Evolutionary conservation across 2,888 invertebrate genomes (phyloP), one percentile per base, ranked within the genome.

Genomic region (Dyspetes luteomarginatus): DNA sequence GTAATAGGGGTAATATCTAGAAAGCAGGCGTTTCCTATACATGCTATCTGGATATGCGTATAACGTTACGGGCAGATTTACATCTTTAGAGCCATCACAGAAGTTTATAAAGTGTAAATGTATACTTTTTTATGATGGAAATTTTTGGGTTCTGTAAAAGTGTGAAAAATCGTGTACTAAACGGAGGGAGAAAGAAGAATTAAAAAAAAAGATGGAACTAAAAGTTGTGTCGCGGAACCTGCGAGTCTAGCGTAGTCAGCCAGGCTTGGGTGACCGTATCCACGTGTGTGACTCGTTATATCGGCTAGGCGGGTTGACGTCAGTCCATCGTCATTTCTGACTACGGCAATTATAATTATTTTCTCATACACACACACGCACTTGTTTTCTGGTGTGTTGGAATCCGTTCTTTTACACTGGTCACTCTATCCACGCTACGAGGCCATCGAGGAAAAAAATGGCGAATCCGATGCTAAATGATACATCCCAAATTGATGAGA

Each of bases 301-400:
- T 73, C 58, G 56, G 64, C 65, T n/a, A 7, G 48, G 48, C 30
- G 41, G 52, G 67, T 73, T 75, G 69, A 80, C 82, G 82, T 82
- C 80, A 71, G 30, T 55, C 55, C 12, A 36, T 74, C 69, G 81
- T 78, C 69, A 80, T 81, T 68, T 60, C 69, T 56, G 36, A 30
- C 73, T 52, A 60, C 56, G 62, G 64, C 69, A 78, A 73, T 72
- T 52, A 67, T 73, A 77, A 77, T 81, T 77, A 56, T 73, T 43
- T 55, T 72, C 28, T 62, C 19, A 9, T 12, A 17, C 58, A 5
- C 30, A 12, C 22, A 3, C 24, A 36, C 64, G 12, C 73, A 9
- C 62, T 36, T 17, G 3, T 5, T 36, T 7, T 15, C 15, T 50
- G 64, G 4, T 52, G 3, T 19, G 68, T 60, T 67, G 58, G 55